Evolutionary conservation across 1,140 invertebrate genomes (phyloP).

Genomic region (Eulimnadia texana): DNA sequence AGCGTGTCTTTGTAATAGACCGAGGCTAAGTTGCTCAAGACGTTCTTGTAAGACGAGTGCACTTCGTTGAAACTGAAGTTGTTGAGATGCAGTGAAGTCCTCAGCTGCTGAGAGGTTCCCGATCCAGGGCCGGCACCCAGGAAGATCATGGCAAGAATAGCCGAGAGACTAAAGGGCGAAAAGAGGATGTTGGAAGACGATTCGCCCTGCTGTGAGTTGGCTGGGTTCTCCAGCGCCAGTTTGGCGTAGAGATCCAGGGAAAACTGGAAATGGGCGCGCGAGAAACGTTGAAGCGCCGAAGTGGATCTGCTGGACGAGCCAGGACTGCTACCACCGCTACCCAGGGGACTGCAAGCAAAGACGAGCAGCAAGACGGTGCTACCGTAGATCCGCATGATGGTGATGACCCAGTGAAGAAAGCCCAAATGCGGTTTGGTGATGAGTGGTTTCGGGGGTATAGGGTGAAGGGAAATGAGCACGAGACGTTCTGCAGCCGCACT

Average conservation of each 20-base stretch:
- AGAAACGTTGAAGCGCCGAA: slow-evolving; percentile 23
- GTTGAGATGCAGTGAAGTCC: slow-evolving; percentile 23
- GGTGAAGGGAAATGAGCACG: background rate
- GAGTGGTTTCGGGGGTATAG: background rate
- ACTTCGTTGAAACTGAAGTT: slow-evolving; percentile 21
- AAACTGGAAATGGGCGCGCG: slow-evolving; percentile 27
- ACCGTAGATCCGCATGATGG: no score
- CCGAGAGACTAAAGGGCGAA: slow-evolving; percentile 25
- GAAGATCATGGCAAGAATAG: slow-evolving; percentile 25
- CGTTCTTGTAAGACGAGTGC: slow-evolving; percentile 18
- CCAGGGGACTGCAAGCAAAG: no score
- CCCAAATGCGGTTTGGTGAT: no score
- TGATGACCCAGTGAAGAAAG: no score
- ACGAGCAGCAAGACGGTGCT: no score
- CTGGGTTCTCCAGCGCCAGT: slow-evolving; percentile 20
- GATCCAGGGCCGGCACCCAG: slow-evolving; percentile 23
- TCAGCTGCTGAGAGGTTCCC: slow-evolving; percentile 22
- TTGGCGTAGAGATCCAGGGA: slow-evolving; percentile 24
- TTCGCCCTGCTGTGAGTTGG: slow-evolving; percentile 16
- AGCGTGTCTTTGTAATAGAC: slow-evolving; percentile 20
- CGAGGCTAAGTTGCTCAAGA: slow-evolving; percentile 15
- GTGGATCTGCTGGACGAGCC: slow-evolving; percentile 2
- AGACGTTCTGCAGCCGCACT: background rate
- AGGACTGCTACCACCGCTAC: background rate
- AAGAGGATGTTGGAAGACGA: slow-evolving; percentile 24